Percentiles rank a stretch among this genome's conserved stretches.
phyloP scores from a whole-genome alignment of 2,888 invertebrate species.

The Rhingia rostrata region DNA sequence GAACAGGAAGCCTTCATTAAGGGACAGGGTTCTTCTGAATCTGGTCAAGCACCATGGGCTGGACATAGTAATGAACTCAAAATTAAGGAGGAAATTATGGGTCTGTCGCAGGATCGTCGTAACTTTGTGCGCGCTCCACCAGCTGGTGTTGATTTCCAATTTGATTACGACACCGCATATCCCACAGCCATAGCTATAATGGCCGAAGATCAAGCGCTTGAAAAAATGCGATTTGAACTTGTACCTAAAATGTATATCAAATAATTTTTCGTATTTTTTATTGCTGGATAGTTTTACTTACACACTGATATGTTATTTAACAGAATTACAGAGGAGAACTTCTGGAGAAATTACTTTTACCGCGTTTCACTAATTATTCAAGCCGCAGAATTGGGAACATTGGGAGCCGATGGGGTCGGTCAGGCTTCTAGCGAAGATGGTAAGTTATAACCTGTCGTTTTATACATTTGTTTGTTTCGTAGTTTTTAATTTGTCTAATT shows the following conservation, averaged over 20 bases:
- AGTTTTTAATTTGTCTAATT: constrained; percentile 72
- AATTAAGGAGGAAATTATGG: constrained; percentile 97
- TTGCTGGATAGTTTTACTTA: background rate
- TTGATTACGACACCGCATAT: constrained; percentile 96
- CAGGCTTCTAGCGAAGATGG: constrained; percentile 83
- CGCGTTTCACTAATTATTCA: constrained; percentile 99
- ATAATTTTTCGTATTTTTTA: background rate
- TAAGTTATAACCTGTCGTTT: constrained; percentile 77
- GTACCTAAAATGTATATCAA: constrained; percentile 97
- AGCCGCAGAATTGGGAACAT: constrained; percentile 89
- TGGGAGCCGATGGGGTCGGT: constrained; percentile 83
- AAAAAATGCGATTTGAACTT: constrained; percentile 99
- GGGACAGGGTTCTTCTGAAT: constrained; percentile 89
- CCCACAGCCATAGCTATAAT: constrained; percentile 97
- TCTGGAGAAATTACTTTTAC: constrained; percentile 99
- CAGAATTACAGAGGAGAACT: constrained; percentile 97
- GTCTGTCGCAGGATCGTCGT: constrained; percentile 97
- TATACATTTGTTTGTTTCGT: constrained; percentile 79
- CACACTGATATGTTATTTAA: constrained; percentile 3
- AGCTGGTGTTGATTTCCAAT: constrained; percentile 96
- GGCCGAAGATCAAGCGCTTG: constrained; percentile 96
- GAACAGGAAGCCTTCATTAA: constrained; percentile 98
- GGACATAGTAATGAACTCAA: constrained; percentile 97
- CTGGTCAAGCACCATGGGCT: constrained; percentile 94
- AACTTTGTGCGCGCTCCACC: constrained; percentile 99